Base-by-base conservation (phyloP, 2,113 vertebrate genomes). In the Mobula birostris region DNA sequence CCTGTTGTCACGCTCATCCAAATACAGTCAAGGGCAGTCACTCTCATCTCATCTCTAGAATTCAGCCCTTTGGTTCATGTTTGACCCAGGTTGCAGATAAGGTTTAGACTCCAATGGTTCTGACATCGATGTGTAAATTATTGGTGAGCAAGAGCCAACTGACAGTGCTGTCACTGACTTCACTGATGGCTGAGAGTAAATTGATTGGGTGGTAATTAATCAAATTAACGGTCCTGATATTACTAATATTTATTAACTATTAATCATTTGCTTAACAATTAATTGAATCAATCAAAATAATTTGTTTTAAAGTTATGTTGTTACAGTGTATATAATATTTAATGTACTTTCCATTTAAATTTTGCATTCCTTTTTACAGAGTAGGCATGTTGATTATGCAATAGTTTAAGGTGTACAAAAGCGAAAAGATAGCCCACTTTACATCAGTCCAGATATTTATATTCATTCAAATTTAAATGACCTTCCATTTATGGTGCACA, bases 241-340 rank as follows among this genome's bases (percentile, higher is more conserved):
- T 88, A 66, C 66, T 66, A 88, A 88, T 14, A 15, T 88, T 63
- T 90, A 88, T 66, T 29, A n/a, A 88, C 58, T 32, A 61, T 88
- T n/a, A 88, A 63, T 88, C 58, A 88, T 88, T 88, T 66, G 29
- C 58, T 66, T 88, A 88, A 66, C 63, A 61, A 19, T 63, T 90
- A 66, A 90, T n/a, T 32, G n/a, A 66, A 66, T 1, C 61, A 17
- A 90, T 61, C 61, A 88, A 63, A 87, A 29, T 27, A 87, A n/a
- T 24, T 63, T 61, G 27, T 17, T 61, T 88, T 88, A 14, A 63
- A 85, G 19, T 58, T 58, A 88, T 88, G 21, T 87, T 3, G 2
- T 87, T 48, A 48, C 3, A 48, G 3, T 48, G 48, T 48, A 48
- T 48, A 48, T 48, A 2, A 2, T 4, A 48, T 0, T 48, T 1